Evolutionary conservation across 2,888 invertebrate species (phyloP).

Genomic region (Xestobium rufovillosum): DNA sequence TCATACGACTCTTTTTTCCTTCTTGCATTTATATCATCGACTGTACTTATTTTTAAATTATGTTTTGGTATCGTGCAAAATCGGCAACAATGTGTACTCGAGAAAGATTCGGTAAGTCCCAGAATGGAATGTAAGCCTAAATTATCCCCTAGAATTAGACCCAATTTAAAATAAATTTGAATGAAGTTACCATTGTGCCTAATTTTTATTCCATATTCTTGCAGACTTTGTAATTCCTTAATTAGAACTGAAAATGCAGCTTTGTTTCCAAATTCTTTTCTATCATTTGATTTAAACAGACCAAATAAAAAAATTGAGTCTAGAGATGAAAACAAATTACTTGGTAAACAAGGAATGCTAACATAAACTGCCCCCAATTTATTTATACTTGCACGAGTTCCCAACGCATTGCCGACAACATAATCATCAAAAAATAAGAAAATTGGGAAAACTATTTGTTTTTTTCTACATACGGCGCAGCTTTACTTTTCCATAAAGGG

Average conservation of each 20-base stretch:
- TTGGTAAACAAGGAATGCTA: constrained; percentile 7
- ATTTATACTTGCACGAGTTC: constrained; percentile 8
- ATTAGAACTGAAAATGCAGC: constrained; percentile 4
- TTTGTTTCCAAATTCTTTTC: constrained; percentile 13
- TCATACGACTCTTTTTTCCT: too few relatives aligned
- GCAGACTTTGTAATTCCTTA: not conserved
- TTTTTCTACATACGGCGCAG: constrained; percentile 1
- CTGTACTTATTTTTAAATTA: constrained; percentile 6
- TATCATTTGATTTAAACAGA: constrained; percentile 10
- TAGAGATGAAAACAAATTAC: constrained; percentile 7
- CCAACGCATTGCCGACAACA: constrained; percentile 12
- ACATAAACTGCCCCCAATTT: constrained; percentile 15
- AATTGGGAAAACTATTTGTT: not conserved
- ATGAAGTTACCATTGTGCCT: not conserved
- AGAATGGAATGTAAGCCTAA: constrained; percentile 1
- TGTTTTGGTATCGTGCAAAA: constrained; percentile 6
- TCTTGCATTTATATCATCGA: too few relatives aligned
- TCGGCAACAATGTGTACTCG: not conserved
- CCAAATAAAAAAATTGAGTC: constrained; percentile 14
- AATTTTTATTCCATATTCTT: constrained; percentile 1
- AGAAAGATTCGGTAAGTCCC: not conserved
- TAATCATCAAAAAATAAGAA: constrained; percentile 12
- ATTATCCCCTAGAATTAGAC: not conserved
- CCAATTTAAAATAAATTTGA: not conserved
- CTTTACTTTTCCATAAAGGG: constrained; percentile 9